These are phyloP conservation scores for Hypomesus transpacificus DNA, from an alignment of 2,113 vertebrate genomes.

Conservation along the genomic window DNA sequence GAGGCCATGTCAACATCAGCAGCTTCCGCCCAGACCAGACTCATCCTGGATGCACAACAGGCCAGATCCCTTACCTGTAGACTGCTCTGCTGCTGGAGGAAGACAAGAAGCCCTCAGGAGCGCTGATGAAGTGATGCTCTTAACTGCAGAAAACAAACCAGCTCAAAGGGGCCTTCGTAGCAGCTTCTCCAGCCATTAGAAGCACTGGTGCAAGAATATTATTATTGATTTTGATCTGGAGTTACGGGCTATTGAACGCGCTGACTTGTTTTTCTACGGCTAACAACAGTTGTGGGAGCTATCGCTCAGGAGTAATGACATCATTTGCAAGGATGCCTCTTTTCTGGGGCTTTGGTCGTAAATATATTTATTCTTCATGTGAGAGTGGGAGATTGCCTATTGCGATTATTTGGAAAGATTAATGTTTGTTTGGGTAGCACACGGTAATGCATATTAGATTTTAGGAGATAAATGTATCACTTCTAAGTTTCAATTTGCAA, in stretches of 20 bases:
- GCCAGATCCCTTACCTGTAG: neutral
- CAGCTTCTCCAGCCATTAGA: conserved; percentile 47
- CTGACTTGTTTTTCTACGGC: conserved; percentile 49
- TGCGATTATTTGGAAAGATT: conserved; percentile 53
- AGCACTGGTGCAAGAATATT: conserved; percentile 60
- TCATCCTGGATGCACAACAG: neutral
- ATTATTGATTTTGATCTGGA: conserved; percentile 67
- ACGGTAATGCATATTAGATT: conserved; percentile 57
- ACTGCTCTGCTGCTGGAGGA: neutral
- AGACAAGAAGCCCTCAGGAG: conserved; percentile 12
- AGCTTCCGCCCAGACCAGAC: neutral
- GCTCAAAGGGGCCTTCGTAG: conserved; percentile 20
- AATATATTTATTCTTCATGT: conserved; percentile 49
- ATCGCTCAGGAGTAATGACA: conserved; percentile 62
- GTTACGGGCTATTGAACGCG: conserved; percentile 50
- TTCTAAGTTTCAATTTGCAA: conserved; percentile 39
- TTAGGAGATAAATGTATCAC: conserved; percentile 58
- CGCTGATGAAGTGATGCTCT: conserved; percentile 44
- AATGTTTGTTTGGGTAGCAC: conserved; percentile 53
- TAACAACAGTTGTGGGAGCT: conserved; percentile 52
- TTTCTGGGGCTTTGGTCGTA: conserved; percentile 35
- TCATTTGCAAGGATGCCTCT: conserved; percentile 50
- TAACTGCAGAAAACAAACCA: conserved; percentile 23
- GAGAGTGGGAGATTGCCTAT: conserved; percentile 54
- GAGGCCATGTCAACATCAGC: no score